Conservation (phyloP, 2,797 vertebrate genomes). For the Lutjanus campechanus region DNA sequence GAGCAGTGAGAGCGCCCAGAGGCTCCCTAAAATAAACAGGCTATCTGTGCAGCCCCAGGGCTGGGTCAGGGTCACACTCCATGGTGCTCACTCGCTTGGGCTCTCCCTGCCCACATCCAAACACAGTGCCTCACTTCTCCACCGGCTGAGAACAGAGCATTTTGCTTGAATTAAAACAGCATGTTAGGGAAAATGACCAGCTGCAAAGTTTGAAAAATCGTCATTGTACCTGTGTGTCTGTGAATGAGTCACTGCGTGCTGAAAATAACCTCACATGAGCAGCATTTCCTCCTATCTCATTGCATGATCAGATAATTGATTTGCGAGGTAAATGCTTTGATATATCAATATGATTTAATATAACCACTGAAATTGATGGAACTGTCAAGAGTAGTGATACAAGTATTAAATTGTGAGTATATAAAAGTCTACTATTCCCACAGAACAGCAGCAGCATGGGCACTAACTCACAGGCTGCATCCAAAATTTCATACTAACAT, state of each 20-base stretch:
- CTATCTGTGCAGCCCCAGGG: slow-evolving; percentile 63
- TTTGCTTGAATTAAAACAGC: slow-evolving; percentile 2
- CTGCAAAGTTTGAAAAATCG: not conserved
- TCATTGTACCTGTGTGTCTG: not conserved
- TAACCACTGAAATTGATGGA: not conserved
- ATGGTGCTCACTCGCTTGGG: slow-evolving; percentile 54
- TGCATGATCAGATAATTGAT: not conserved
- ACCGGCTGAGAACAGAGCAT: slow-evolving; percentile 21
- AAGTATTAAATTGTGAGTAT: not conserved
- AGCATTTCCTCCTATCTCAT: not conserved
- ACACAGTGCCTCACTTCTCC: slow-evolving; percentile 40
- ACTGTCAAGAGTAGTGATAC: not conserved
- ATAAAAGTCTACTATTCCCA: not conserved
- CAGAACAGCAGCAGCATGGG: not conserved
- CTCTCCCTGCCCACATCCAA: slow-evolving; percentile 64
- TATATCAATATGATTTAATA: not conserved
- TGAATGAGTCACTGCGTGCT: not conserved
- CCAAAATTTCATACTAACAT: too few relatives aligned
- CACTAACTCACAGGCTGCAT: too few relatives aligned
- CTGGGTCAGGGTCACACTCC: slow-evolving; percentile 70
- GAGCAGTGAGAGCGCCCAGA: slow-evolving; percentile 65
- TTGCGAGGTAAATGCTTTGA: not conserved
- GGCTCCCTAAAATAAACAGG: slow-evolving; percentile 83
- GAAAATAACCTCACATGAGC: not conserved
- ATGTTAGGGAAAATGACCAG: not conserved